Percentiles rank a stretch among this genome's conserved stretches.
Evolutionary conservation across 35 echinoderm and acorn worm species (phyloP).

Genomic region (Heliocidaris tuberculata): DNA sequence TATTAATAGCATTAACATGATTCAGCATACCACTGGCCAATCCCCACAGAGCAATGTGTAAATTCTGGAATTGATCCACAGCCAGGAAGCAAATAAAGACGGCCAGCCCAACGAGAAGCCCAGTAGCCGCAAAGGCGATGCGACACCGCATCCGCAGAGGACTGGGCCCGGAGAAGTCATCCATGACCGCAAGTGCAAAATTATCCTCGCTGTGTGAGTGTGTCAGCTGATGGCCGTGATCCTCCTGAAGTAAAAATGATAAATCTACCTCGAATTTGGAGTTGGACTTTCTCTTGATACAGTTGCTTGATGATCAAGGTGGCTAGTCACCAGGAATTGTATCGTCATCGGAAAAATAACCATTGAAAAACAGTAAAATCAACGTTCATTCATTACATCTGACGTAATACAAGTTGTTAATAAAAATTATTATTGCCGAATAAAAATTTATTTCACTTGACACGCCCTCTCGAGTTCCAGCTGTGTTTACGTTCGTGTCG

Average conservation of each 20-base stretch:
- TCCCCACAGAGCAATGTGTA: constrained; percentile 76
- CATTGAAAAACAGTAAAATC: no score
- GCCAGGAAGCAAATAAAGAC: constrained; percentile 76
- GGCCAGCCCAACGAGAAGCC: constrained; percentile 54
- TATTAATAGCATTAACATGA: no score
- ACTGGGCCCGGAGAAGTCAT: constrained; percentile 49
- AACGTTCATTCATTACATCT: no score
- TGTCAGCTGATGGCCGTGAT: background rate
- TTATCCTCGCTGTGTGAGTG: background rate
- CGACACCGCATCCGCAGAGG: constrained; percentile 53
- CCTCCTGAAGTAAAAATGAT: background rate
- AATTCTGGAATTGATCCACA: constrained; percentile 54
- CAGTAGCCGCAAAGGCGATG: constrained; percentile 54
- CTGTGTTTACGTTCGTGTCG: no score
- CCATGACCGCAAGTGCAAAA: background rate
- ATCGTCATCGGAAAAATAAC: no score
- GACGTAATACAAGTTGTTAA: no score
- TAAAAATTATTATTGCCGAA: no score
- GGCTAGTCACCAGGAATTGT: no score
- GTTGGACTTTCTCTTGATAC: no score
- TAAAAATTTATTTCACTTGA: no score
- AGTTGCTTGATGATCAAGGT: no score
- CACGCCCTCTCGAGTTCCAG: background rate
- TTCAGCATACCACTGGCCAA: constrained; percentile 56
- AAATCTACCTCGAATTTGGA: background rate